These are phyloP conservation scores for Gobionotothen gibberifrons DNA, from an alignment of 2,797 vertebrate species.

Conservation along the genomic window DNA sequence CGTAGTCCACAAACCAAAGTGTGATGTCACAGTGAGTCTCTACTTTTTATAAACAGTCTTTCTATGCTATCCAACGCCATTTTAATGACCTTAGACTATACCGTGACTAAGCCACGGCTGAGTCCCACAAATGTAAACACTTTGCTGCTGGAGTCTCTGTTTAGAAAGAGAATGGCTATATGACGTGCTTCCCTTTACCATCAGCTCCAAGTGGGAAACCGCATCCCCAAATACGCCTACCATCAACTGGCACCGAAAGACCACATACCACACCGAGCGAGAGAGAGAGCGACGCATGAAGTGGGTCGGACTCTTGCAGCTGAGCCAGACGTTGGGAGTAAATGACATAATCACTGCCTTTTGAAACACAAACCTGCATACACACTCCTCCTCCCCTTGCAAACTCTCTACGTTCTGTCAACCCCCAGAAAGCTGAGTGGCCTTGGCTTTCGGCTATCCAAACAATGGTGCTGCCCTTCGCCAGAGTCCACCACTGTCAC, in stretches of 20 bases:
- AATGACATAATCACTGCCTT: conserved; percentile 82
- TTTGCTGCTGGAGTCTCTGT: background rate
- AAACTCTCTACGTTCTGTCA: conserved; percentile 30
- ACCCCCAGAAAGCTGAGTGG: conserved; percentile 33
- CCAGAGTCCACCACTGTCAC: conserved; percentile 43
- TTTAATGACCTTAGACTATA: conserved; percentile 13
- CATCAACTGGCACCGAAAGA: conserved; percentile 54
- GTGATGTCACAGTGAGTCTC: too few species aligned
- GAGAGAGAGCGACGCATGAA: conserved; percentile 54
- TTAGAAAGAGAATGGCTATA: conserved; percentile 32
- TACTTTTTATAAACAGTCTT: too few species aligned
- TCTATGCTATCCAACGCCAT: background rate
- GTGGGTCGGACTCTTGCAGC: conserved; percentile 59
- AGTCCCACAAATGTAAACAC: conserved; percentile 33
- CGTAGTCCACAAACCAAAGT: too few species aligned
- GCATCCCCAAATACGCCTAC: conserved; percentile 66
- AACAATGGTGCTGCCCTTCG: conserved; percentile 45
- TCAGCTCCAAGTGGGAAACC: conserved; percentile 72
- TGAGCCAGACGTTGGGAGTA: conserved; percentile 65
- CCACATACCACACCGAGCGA: conserved; percentile 66
- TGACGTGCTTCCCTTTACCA: conserved; percentile 64
- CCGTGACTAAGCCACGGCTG: conserved; percentile 31
- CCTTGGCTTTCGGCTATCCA: conserved; percentile 60
- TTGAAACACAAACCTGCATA: conserved; percentile 69
- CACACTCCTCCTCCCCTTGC: conserved; percentile 40